A percentile compares a stretch with the other conserved stretches of the same genome.
phyloP scores from a whole-genome alignment of 2,888 invertebrate genomes.

The Mechanitis mazaeus region DNA sequence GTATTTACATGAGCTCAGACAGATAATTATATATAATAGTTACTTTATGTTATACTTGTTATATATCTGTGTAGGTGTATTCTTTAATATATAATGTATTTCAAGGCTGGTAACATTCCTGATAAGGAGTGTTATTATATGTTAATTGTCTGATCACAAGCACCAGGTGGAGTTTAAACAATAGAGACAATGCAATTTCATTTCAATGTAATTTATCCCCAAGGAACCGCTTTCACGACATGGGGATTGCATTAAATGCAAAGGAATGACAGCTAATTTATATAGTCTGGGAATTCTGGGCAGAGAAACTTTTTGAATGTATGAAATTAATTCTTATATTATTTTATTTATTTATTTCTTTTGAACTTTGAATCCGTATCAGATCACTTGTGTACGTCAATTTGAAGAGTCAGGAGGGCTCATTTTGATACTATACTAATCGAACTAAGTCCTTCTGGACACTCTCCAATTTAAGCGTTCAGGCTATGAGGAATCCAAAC shows the following conservation, averaged over 20 bases:
- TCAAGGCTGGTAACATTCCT: conserved; percentile 52
- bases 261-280: neutral
- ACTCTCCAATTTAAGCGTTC: too few relatives aligned
- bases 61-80: neutral
- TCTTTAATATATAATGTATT: conserved; percentile 15
- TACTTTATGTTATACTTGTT: neutral
- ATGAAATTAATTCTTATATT: too few relatives aligned
- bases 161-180: conserved; percentile 18
- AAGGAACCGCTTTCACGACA: conserved; percentile 21
- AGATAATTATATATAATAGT: too few relatives aligned
- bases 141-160: conserved; percentile 38
- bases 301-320: too few relatives aligned
- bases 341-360: too few relatives aligned
- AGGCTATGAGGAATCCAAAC: too few relatives aligned
- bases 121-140: conserved; percentile 57
- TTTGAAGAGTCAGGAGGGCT: too few relatives aligned
- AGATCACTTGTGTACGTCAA: too few relatives aligned
- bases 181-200: conserved; percentile 21
- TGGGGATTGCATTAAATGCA: conserved; percentile 16
- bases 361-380: too few relatives aligned
- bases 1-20: too few relatives aligned
- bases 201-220: conserved; percentile 16
- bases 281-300: neutral
- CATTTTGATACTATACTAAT: too few relatives aligned
- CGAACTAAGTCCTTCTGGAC: too few relatives aligned